Evolutionary conservation across 2,888 invertebrate species (phyloP).

Genomic region (Villa cingulata): DNA sequence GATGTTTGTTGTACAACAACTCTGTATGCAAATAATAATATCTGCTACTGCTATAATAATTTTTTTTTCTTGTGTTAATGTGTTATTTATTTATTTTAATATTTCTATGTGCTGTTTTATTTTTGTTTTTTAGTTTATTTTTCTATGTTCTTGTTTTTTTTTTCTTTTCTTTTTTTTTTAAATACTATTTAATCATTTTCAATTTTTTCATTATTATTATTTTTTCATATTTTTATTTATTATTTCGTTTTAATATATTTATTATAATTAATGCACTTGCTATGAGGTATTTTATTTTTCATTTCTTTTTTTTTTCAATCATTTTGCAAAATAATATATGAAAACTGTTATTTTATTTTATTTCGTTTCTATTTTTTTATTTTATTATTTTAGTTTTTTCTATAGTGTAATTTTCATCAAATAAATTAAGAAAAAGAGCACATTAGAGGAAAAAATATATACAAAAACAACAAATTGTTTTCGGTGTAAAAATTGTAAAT

Average conservation of each 20-base stretch:
- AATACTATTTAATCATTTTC: background rate
- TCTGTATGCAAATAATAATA: no score
- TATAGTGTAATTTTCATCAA: background rate
- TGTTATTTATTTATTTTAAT: background rate
- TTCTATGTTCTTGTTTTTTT: conserved; percentile 2
- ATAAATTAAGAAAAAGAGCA: background rate
- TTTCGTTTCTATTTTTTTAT: conserved; percentile 1
- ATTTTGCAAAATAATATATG: no score
- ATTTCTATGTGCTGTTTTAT: background rate
- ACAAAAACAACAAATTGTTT: no score
- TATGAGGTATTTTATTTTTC: conserved; percentile 18
- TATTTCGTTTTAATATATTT: conserved; percentile 8
- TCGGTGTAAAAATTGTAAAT: no score
- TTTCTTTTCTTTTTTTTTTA: conserved; percentile 2
- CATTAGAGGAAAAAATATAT: no score
- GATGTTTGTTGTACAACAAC: no score
- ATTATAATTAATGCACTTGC: conserved; percentile 17
- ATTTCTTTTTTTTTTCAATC: conserved; percentile 10
- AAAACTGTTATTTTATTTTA: conserved; percentile 4
- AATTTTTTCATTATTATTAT: background rate
- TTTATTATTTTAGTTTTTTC: no score
- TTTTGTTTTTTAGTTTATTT: conserved; percentile 1
- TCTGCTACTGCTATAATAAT: no score
- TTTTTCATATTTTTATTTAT: background rate
- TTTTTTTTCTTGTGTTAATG: background rate